phyloP scores from a whole-genome alignment of 2,113 vertebrate species.

The Mustela nigripes region DNA sequence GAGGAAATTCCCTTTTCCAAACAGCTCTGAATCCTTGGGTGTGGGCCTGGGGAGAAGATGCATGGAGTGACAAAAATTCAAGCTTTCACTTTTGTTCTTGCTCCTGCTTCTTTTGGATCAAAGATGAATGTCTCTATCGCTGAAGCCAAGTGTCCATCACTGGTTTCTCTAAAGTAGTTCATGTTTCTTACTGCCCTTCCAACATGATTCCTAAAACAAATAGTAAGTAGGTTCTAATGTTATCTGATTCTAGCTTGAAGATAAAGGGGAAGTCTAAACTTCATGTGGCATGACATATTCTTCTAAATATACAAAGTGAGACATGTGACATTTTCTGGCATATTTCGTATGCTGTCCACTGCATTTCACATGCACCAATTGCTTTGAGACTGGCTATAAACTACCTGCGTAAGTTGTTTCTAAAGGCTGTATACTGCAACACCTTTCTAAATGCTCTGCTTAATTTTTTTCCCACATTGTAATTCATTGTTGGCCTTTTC shows the following conservation, averaged over 20 bases:
- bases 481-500: constrained; percentile 92
- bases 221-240: neutral
- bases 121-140: neutral
- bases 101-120: neutral
- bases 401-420: constrained; percentile 81
- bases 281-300: neutral
- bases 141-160: neutral
- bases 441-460: constrained; percentile 85
- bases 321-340: neutral
- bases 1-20: neutral
- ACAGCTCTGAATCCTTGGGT: neutral
- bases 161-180: neutral
- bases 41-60: neutral
- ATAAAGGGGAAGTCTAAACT: neutral
- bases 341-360: neutral
- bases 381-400: constrained; percentile 58
- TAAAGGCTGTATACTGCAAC: constrained; percentile 79
- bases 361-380: constrained; percentile 3
- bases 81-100: neutral
- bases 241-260: neutral
- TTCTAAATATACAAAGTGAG: neutral
- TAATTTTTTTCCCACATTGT: constrained; percentile 87
- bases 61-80: neutral
- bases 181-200: neutral
- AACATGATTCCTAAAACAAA: neutral